Percentiles rank a stretch among this genome's conserved stretches.
Conservation (phyloP, 2,113 vertebrate species). For the Colaptes auratus region DNA sequence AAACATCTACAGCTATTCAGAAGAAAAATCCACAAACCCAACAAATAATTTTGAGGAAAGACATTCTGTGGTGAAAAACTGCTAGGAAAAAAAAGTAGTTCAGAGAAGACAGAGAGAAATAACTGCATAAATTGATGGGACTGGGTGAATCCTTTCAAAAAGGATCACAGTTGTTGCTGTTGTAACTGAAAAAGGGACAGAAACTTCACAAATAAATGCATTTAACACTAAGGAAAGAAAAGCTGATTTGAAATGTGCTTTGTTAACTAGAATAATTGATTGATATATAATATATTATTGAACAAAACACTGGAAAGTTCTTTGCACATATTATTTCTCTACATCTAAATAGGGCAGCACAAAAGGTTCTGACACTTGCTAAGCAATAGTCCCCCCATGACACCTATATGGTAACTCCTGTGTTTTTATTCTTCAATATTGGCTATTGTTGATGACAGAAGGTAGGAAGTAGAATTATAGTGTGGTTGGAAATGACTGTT, state of each 20-base stretch:
- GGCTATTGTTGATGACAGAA: neutral
- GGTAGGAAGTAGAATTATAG: neutral
- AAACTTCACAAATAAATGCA: neutral
- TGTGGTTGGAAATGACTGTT: neutral
- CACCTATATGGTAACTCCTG: neutral
- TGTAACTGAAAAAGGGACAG: neutral
- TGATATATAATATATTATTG: neutral
- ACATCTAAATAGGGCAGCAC: accelerated
- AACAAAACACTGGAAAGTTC: neutral
- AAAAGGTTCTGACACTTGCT: neutral
- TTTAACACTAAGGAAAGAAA: neutral
- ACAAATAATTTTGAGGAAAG: neutral
- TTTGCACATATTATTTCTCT: neutral
- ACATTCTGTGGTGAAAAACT: neutral
- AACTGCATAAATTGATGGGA: neutral
- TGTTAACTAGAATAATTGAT: neutral
- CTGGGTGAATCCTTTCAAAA: neutral
- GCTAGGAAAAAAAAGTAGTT: neutral
- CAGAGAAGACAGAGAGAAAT: neutral
- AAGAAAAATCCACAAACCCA: neutral
- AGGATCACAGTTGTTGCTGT: neutral
- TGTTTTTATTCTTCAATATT: neutral
- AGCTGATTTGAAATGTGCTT: neutral
- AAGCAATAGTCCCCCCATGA: neutral
- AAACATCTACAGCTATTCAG: neutral